phyloP scores from a whole-genome alignment of 2,888 invertebrate species.

The Eudemis profundana region DNA sequence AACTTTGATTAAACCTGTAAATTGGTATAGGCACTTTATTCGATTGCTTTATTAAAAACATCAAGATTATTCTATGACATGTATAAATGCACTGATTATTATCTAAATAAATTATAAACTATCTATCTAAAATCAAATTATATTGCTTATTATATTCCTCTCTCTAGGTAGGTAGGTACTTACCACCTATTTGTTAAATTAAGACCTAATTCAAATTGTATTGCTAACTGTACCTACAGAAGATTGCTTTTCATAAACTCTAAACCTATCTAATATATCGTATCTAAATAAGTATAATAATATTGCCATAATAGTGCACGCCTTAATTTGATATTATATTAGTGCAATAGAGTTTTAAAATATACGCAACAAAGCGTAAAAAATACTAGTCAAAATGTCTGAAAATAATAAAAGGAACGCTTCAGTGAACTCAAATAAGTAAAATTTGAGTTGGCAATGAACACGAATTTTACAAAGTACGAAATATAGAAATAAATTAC shows the following conservation, averaged over 20 bases:
- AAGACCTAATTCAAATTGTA: neutral
- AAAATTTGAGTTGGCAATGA: no score
- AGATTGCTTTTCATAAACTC: neutral
- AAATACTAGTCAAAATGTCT: neutral
- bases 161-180: neutral
- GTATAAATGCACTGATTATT: no score
- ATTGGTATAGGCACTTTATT: no score
- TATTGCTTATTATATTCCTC: neutral
- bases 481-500: no score
- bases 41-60: no score
- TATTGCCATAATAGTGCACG: neutral
- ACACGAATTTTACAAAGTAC: no score
- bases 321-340: neutral
- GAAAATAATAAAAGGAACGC: no score
- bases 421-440: no score
- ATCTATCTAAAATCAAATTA: neutral
- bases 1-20: no score
- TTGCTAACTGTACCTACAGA: neutral
- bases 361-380: neutral
- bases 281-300: no score
- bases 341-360: neutral
- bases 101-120: neutral
- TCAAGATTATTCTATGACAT: no score
- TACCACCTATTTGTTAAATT: neutral
- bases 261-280: neutral